These are phyloP conservation scores for Melinopterus prodromus DNA, from an alignment of 2,888 invertebrate species.

Conservation along the genomic window DNA sequence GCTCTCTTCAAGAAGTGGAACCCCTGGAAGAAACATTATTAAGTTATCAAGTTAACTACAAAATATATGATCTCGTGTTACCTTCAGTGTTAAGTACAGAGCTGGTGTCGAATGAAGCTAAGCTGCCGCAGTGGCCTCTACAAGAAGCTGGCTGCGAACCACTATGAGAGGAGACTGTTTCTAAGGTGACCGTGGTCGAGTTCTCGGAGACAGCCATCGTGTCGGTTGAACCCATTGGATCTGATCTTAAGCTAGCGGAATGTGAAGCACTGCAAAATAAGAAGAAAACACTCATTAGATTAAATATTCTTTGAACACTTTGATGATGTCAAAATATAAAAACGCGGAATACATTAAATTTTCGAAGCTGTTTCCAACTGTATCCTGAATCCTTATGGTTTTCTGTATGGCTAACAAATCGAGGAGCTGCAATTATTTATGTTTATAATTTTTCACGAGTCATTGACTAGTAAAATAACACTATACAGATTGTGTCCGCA, in stretches of 20 bases:
- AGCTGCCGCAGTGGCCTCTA: conserved; percentile 64
- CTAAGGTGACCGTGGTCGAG: conserved; percentile 65
- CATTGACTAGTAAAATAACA: too few species aligned
- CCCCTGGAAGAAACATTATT: conserved; percentile 49
- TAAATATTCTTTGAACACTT: too few species aligned
- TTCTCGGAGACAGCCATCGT: conserved; percentile 65
- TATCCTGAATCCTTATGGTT: too few species aligned
- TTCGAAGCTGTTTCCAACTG: too few species aligned
- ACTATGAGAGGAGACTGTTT: conserved; percentile 62
- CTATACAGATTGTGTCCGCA: too few species aligned
- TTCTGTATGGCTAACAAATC: too few species aligned
- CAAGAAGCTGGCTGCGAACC: conserved; percentile 64
- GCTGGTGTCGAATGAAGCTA: conserved; percentile 63
- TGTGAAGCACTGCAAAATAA: conserved; percentile 57
- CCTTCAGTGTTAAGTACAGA: conserved; percentile 65
- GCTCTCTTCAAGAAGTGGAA: conserved; percentile 59
- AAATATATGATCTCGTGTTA: conserved; percentile 48
- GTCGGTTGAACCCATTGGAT: conserved; percentile 65
- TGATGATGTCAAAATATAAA: too few species aligned
- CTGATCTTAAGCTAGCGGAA: conserved; percentile 57
- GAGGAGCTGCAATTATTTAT: too few species aligned
- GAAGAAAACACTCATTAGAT: neutral
- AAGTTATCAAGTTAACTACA: too few species aligned
- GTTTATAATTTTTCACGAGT: too few species aligned
- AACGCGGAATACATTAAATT: too few species aligned